Evolutionary conservation across 2,113 vertebrate genomes (phyloP).

Genomic region (Desmodus rotundus): DNA sequence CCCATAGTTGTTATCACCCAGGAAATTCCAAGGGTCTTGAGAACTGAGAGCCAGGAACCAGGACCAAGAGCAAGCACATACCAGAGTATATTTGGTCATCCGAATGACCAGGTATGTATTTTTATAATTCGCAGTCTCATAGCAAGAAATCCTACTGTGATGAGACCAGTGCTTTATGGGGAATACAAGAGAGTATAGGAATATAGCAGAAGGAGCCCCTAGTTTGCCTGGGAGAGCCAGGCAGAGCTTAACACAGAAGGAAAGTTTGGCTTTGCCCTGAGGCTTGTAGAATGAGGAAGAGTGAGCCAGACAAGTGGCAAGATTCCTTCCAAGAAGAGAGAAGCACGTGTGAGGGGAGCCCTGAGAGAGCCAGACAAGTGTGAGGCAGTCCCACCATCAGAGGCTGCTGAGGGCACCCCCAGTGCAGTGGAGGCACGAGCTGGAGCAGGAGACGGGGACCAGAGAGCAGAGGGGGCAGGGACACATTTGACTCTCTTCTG

Average conservation of each 20-base stretch:
- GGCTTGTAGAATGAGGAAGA: neutral
- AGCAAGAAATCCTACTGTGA: neutral
- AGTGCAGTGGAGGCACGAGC: neutral
- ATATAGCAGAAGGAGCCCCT: neutral
- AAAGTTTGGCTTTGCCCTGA: neutral
- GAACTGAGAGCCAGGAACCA: neutral
- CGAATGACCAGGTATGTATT: neutral
- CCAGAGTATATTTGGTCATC: neutral
- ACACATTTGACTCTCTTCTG: fast-evolving
- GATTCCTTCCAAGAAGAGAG: neutral
- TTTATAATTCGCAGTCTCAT: neutral
- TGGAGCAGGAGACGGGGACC: too few relatives aligned
- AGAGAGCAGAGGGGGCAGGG: fast-evolving
- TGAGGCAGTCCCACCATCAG: neutral
- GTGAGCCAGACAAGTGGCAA: neutral
- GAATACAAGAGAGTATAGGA: neutral
- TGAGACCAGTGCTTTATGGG: neutral
- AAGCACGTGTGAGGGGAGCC: neutral
- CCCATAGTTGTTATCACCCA: neutral
- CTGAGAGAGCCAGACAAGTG: neutral
- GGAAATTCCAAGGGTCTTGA: neutral
- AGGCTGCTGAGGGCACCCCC: neutral
- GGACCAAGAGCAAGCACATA: neutral
- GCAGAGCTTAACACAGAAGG: neutral
- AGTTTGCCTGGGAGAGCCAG: neutral